A percentile compares a stretch with the other conserved stretches of the same genome.
phyloP scores from a whole-genome alignment of 2,888 invertebrate genomes.

The Clivina fossor region DNA sequence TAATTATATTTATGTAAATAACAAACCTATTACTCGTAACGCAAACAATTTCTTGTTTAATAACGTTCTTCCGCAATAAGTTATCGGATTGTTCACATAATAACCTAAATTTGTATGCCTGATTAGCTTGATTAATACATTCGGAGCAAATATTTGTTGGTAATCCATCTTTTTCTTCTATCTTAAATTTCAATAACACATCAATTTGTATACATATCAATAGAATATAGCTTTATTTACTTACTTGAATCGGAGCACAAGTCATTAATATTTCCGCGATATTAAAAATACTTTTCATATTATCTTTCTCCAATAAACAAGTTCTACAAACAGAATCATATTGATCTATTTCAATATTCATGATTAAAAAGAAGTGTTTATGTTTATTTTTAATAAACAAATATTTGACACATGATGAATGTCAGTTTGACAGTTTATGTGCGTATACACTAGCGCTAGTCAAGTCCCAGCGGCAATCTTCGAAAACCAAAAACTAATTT shows the following conservation, averaged over 20 bases:
- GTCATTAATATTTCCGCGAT: slow-evolving; percentile 23
- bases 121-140: slow-evolving; percentile 22
- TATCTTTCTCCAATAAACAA: slow-evolving; percentile 23
- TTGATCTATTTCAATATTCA: slow-evolving; percentile 17
- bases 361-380: no score
- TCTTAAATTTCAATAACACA: no score
- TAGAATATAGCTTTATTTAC: slow-evolving; percentile 3
- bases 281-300: slow-evolving; percentile 26
- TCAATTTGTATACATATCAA: no score
- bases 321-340: slow-evolving; percentile 28
- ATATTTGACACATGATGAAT: no score
- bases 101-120: slow-evolving; percentile 30
- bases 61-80: slow-evolving; percentile 15
- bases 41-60: no score
- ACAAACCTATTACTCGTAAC: no score
- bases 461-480: no score
- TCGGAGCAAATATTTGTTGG: slow-evolving; percentile 31
- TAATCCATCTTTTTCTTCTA: slow-evolving; percentile 31
- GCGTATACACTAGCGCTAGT: no score
- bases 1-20: no score
- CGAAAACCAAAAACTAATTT: no score
- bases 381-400: no score
- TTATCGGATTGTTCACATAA: slow-evolving; percentile 34
- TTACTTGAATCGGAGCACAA: slow-evolving; percentile 26
- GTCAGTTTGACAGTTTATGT: no score